phyloP scores from a whole-genome alignment of 2,797 vertebrate species.

The Arrhamphus sclerolepis region DNA sequence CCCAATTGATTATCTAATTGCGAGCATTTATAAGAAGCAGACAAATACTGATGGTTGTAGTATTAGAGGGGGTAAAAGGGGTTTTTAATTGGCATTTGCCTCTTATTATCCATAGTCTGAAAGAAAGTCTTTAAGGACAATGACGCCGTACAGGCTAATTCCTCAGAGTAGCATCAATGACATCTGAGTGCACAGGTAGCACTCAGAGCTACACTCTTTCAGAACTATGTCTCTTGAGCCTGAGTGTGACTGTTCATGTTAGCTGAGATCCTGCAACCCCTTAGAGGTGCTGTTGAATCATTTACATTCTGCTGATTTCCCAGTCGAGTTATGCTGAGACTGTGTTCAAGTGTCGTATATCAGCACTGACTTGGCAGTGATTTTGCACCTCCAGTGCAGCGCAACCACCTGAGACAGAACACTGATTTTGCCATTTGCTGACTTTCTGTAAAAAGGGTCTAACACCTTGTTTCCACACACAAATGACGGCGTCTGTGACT shows the following conservation, averaged over 20 bases:
- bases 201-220: constrained; percentile 21
- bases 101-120: background rate
- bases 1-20: constrained; percentile 35
- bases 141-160: constrained; percentile 1
- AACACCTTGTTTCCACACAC: background rate
- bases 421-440: constrained; percentile 41
- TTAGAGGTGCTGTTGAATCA: constrained; percentile 77
- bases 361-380: constrained; percentile 48
- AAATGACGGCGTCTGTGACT: no score
- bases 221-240: constrained; percentile 25
- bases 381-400: constrained; percentile 40
- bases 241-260: constrained; percentile 33
- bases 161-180: constrained; percentile 10
- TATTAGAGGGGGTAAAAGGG: background rate
- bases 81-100: no score
- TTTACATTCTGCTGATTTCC: constrained; percentile 63
- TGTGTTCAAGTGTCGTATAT: constrained; percentile 52
- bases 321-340: constrained; percentile 21
- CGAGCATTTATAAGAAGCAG: background rate
- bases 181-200: constrained; percentile 23
- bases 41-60: constrained; percentile 1
- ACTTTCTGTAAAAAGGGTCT: background rate
- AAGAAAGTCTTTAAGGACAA: background rate
- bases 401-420: constrained; percentile 43
- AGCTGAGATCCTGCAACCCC: constrained; percentile 59